Evolutionary conservation across 2,113 vertebrate species (phyloP), one percentile per base, ranked within the genome.

Genomic region (Paedocypris sp.): DNA sequence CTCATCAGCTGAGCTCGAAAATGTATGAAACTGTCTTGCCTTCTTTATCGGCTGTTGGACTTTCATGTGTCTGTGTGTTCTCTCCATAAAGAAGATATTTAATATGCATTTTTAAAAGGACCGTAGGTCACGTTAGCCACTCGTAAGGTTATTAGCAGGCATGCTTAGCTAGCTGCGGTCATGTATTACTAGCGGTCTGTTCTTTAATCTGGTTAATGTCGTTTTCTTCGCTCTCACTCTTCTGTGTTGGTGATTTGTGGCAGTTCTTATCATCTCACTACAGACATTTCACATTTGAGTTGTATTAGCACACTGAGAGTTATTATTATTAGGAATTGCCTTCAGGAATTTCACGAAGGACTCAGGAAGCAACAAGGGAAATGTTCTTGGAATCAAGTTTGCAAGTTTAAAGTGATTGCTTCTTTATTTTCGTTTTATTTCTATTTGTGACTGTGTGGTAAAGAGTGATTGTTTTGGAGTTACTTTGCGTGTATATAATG

Each of bases 121-220:
- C 74, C 75, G 75, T 83, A 82, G 79, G 31, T 72, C 78, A 79
- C 64, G 78, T 76, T 82, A 80, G 76, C 75, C 69, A 80, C 73
- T 56, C 64, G 70, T 72, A 71, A 77, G 71, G 78, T 72, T 64
- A 79, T 80, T 77, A 84, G 66, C 76, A 76, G 82, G 82, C 84
- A 85, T 85, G 79, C 80, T 77, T 82, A 78, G 78, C 79, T 75
- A 76, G 79, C 75, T 72, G 69, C 71, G 66, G 72, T 79, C 80
- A 73, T 69, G 57, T 48, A 67, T 68, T 69, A 73, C 70, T 69
- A 62, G 72, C 68, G 67, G 72, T 69, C 75, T 62, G 66, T 78
- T 61, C 69, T 73, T 41, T 64, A 6, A 22, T 67, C 67, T 71
- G 64, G 63, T 62, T 16, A 49, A 62, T 71, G 64, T 62, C 75